Base-by-base conservation (phyloP, 2,113 vertebrate species). In the Acanthisitta chloris region DNA sequence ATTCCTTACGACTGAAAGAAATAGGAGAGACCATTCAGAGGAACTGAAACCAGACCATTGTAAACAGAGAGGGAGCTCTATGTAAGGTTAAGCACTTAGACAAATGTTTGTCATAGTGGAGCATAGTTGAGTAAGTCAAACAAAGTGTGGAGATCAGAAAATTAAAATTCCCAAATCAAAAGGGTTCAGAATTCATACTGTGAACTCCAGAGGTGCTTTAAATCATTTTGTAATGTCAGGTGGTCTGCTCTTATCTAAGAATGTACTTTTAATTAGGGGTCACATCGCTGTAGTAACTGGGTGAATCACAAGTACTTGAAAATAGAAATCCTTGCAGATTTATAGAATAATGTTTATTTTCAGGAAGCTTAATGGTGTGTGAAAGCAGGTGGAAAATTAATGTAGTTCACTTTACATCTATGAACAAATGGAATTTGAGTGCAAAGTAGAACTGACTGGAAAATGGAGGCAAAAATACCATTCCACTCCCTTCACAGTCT, bases 331-430 rank as follows among this genome's bases (percentile, higher is more conserved):
- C 64, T 87, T 95, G 15, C 49, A 85, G 29, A 76, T 91, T 89
- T 87, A 38, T 40, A 46, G 52, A 89, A 52, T 76, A 92, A 69
- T 73, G 8, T 73, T 89, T 94, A 76, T 89, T 91, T 96, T 92
- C 66, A 92, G 73, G 77, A 91, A 69, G 11, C 29, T 81, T 85
- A 65, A 82, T 91, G 57, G 40, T 59, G 10, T 88, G 54, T 90
- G 42, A 80, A 94, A 95, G 43, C 61, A 90, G 78, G 71, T 95
- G 43, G 57, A 85, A 92, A 92, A 95, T 82, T 59, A 91, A 42
- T 76, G 52, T 57, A 49, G 23, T 85, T 84, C 57, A n/a, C 34
- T 74, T 82, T 72, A 76, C 31, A 34, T 89, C 40, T 94, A 31
- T 10, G 34, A 96, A 73, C 6, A 81, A 92, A 82, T 55, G 48